A percentile compares a stretch with the other conserved stretches of the same genome.
Evolutionary conservation across 2,888 invertebrate species (phyloP).

Genomic region (Papilio protenor): DNA sequence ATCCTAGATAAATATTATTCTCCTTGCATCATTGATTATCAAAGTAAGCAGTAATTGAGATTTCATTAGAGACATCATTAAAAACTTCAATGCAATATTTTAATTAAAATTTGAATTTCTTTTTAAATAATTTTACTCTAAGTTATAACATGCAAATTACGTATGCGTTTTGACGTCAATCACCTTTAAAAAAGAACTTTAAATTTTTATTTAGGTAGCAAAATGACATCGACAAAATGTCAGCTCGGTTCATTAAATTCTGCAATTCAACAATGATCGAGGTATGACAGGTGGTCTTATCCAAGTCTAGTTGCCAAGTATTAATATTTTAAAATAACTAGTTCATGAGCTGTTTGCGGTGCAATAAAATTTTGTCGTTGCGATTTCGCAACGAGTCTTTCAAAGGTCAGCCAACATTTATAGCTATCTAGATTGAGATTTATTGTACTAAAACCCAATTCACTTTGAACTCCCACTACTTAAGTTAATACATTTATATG

Average conservation of each 20-base stretch:
- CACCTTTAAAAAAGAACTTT: slow-evolving; percentile 3
- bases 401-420: slow-evolving; percentile 32
- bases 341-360: slow-evolving; percentile 34
- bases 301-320: not conserved
- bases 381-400: slow-evolving; percentile 32
- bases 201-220: not conserved
- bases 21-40: no score
- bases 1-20: no score
- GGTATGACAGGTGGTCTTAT: slow-evolving; percentile 14
- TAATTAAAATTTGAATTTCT: no score
- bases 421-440: slow-evolving; percentile 39
- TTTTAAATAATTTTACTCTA: not conserved
- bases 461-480: slow-evolving; percentile 3
- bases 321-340: slow-evolving; percentile 25
- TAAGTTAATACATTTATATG: slow-evolving; percentile 12
- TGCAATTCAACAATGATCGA: not conserved
- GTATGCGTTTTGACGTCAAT: not conserved
- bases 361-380: slow-evolving; percentile 37
- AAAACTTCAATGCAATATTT: no score
- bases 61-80: no score
- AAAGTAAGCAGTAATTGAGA: no score
- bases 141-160: not conserved
- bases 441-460: slow-evolving; percentile 32
- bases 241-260: slow-evolving; percentile 3
- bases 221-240: not conserved